Base-by-base conservation (phyloP, 2,797 vertebrate genomes). In the Tenualosa thibaudeaui region DNA sequence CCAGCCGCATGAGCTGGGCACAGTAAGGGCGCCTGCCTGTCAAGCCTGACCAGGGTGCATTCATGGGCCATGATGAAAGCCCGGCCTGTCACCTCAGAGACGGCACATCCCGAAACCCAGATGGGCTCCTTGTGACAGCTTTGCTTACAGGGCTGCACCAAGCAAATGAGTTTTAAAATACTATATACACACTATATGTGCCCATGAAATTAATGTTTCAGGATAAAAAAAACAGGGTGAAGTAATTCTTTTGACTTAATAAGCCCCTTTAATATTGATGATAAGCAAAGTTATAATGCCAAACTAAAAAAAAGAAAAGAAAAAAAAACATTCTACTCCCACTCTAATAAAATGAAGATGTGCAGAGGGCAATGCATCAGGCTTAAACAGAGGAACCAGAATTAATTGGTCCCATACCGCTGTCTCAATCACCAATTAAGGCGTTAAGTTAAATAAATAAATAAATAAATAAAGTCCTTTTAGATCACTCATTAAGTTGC, bases 401-500 rank as follows among this genome's bases (percentile, higher is more conserved):
- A 19, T 43, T 43, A 78, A 78, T 78, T 78, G 71, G 71, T 78
- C 71, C 71, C 71, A 78, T 78, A 43, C 71, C 19, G 71, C 71
- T 78, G 22, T 78, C 71, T 78, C 71, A 78, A 43, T 78, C 71
- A 78, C 37, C 71, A 78, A 78, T 78, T 78, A 78, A 78, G 71
- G 40, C 17, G 71, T 78, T 78, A 78, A 78, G 71, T 43, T 19
- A 78, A 78, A 78, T 78, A 78, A 78, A 78, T 78, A 78, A 78
- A 78, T 78, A 78, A 46, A 19, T 22, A 17, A 6, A 40, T 78
- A 78, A 78, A 78, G 71, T 40, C 71, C 71, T 78, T 78, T 78
- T 78, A 78, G 71, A 78, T 78, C 71, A 8, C 37, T 78, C 71
- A 78, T 78, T 78, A 78, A 78, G 40, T 78, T 43, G 37, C 71